These are phyloP conservation scores for Dunckerocampus dactyliophorus DNA, from an alignment of 2,113 vertebrate genomes.

Conservation along the genomic window DNA sequence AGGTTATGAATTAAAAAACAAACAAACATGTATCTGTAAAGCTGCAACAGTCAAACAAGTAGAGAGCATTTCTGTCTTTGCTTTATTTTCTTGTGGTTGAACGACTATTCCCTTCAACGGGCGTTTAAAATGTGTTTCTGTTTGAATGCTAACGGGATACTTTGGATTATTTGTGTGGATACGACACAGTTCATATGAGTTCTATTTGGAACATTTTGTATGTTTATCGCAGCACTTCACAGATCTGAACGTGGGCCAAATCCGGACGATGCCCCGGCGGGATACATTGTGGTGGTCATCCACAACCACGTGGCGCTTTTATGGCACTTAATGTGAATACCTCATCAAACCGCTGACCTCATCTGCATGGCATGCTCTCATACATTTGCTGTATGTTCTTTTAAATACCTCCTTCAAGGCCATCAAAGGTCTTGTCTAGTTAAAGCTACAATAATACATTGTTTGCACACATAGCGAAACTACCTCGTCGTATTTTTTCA, in stretches of 20 bases:
- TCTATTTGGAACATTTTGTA: too few species aligned
- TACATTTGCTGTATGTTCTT: not conserved
- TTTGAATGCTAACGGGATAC: too few species aligned
- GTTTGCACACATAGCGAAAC: slow-evolving; percentile 46
- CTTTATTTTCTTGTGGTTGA: not conserved
- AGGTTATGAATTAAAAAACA: not conserved
- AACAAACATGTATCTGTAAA: not conserved
- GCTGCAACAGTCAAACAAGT: not conserved
- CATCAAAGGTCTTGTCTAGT: not conserved
- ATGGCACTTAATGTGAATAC: slow-evolving; percentile 3
- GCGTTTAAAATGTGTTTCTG: too few species aligned
- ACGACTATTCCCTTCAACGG: too few species aligned
- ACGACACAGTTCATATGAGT: too few species aligned
- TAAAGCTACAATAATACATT: slow-evolving; percentile 32
- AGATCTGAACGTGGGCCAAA: not conserved
- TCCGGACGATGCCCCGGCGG: too few species aligned
- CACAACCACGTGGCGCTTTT: not conserved
- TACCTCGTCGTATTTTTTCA: slow-evolving; percentile 52
- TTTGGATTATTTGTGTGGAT: too few species aligned
- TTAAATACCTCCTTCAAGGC: slow-evolving; percentile 10
- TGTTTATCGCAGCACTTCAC: too few species aligned
- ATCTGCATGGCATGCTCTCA: not conserved
- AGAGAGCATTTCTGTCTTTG: not conserved
- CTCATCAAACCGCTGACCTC: slow-evolving; percentile 9
- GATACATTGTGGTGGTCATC: not conserved